Evolutionary conservation across 2,797 vertebrate genomes (phyloP).

Genomic region (Oreortyx pictus): DNA sequence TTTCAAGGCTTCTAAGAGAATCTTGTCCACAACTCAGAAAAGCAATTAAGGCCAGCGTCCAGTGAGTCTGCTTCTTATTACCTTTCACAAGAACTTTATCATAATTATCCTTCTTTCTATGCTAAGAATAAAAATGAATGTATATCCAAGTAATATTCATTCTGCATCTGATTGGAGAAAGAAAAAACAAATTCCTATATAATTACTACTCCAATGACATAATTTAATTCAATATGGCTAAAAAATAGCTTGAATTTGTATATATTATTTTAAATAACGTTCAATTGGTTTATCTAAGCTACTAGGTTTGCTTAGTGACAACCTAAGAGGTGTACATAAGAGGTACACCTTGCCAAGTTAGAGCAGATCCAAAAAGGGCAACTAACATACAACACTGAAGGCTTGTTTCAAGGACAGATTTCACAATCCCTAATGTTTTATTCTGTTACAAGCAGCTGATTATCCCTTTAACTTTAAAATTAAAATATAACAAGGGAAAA

Average conservation of each 20-base stretch:
- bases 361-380: neutral
- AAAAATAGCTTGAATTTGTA: neutral
- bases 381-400: neutral
- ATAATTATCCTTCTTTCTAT: neutral
- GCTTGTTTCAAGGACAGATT: neutral
- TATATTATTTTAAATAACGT: neutral
- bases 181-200: neutral
- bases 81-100: neutral
- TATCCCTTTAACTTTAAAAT: neutral
- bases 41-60: neutral
- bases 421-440: neutral
- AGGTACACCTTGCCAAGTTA: neutral
- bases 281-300: neutral
- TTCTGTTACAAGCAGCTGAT: neutral
- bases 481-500: neutral
- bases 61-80: neutral
- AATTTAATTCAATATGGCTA: neutral
- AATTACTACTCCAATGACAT: neutral
- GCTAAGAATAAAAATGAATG: neutral
- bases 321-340: neutral
- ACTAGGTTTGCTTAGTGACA: neutral
- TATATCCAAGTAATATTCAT: neutral
- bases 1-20: neutral
- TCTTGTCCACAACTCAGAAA: neutral
- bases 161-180: neutral